A percentile compares a stretch with the other conserved stretches of the same genome.
Conservation (phyloP, 2,797 vertebrate genomes). For the Coccyzus lansbergi region DNA sequence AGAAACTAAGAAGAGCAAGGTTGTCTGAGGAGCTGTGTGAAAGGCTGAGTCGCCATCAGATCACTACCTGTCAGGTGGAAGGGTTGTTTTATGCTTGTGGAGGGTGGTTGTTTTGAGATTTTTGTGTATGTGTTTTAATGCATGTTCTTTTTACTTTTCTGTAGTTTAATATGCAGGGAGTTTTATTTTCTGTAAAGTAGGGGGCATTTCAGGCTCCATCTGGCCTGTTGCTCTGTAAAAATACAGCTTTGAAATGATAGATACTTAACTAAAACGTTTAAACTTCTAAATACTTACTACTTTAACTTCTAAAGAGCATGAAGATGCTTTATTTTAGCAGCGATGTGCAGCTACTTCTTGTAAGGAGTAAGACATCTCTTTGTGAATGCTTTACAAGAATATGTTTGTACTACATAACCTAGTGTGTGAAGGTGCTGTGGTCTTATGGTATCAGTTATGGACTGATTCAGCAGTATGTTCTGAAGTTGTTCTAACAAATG, state of each 20-base stretch:
- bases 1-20: conserved; percentile 79
- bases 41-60: conserved; percentile 78
- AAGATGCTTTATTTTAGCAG: not conserved
- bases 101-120: fast-evolving
- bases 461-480: not conserved
- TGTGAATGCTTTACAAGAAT: not conserved
- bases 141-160: not conserved
- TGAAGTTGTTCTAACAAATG: not conserved
- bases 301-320: not conserved
- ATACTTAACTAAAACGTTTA: not conserved
- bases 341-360: not conserved
- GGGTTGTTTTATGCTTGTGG: not conserved
- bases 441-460: not conserved
- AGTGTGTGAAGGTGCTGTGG: not conserved
- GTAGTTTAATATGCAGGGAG: not conserved
- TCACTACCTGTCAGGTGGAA: conserved; percentile 82
- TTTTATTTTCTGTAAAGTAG: not conserved
- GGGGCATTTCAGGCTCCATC: not conserved
- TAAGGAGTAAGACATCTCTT: not conserved
- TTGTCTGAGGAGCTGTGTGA: conserved; percentile 81
- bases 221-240: not conserved
- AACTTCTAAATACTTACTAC: not conserved
- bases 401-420: not conserved
- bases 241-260: not conserved
- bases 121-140: not conserved